phyloP scores from a whole-genome alignment of 2,888 invertebrate genomes.

The Trissoscelio sp. region DNA sequence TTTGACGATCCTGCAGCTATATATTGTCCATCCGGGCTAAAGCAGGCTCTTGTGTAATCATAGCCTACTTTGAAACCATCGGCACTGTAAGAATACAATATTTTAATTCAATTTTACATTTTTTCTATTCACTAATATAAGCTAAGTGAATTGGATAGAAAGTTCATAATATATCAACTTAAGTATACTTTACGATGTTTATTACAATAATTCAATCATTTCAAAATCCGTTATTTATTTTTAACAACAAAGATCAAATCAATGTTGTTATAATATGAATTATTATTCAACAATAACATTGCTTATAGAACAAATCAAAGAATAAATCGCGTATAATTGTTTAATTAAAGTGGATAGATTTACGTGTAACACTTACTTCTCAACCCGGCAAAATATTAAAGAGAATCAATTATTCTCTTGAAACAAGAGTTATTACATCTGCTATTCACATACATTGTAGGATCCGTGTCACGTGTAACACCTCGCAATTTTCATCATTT shows the following conservation, averaged over 20 bases:
- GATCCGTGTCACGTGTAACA: conserved; percentile 13
- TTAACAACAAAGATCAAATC: no score
- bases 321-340: neutral
- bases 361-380: neutral
- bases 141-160: no score
- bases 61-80: conserved; percentile 98
- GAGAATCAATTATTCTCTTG: conserved; percentile 13
- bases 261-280: neutral
- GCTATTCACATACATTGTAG: neutral
- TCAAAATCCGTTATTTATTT: no score
- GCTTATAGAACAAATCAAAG: neutral
- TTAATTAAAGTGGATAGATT: conserved; percentile 8
- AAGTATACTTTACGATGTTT: no score
- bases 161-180: neutral
- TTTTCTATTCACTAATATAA: neutral
- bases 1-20: conserved; percentile 96
- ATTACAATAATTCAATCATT: no score
- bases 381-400: neutral
- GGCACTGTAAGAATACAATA: conserved; percentile 87
- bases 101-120: neutral
- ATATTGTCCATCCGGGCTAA: conserved; percentile 95
- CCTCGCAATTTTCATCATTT: conserved; percentile 28
- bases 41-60: conserved; percentile 96
- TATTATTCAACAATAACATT: neutral
- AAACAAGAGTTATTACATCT: conserved; percentile 1